These are phyloP conservation scores for Atherix ibis DNA, from an alignment of 2,888 invertebrate genomes.

Conservation along the genomic window DNA sequence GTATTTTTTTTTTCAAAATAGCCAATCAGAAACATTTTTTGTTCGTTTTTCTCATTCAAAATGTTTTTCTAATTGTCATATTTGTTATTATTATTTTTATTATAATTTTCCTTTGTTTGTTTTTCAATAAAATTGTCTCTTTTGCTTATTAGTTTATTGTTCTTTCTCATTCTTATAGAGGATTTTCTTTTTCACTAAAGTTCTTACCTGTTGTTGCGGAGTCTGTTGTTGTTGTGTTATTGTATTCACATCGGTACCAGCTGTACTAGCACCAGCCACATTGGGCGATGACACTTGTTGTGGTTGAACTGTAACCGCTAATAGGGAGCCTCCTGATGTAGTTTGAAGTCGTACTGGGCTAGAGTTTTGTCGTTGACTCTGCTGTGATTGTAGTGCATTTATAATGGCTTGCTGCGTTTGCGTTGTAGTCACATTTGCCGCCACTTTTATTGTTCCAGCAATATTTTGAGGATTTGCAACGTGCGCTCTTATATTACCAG, in stretches of 20 bases:
- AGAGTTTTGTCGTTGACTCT: slow-evolving; percentile 38
- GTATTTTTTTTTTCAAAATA: too few relatives aligned
- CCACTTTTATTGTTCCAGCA: slow-evolving; percentile 38
- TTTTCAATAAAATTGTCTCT: too few relatives aligned
- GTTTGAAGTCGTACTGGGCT: slow-evolving; percentile 46
- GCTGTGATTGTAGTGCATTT: slow-evolving; percentile 39
- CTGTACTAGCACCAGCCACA: slow-evolving; percentile 11
- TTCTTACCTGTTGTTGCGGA: slow-evolving; percentile 23
- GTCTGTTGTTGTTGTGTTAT: slow-evolving; percentile 23
- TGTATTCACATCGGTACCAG: slow-evolving; percentile 21
- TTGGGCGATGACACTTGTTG: slow-evolving; percentile 17
- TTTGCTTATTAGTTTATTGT: too few relatives aligned
- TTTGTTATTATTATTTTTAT: too few relatives aligned
- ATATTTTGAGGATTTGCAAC: slow-evolving; percentile 30
- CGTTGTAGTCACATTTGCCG: slow-evolving; percentile 23
- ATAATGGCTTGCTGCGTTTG: slow-evolving; percentile 38
- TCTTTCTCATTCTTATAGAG: slow-evolving; percentile 30
- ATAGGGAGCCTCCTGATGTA: slow-evolving; percentile 35
- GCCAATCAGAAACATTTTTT: too few relatives aligned
- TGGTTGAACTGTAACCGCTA: slow-evolving; percentile 42
- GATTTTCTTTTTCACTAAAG: slow-evolving; percentile 32
- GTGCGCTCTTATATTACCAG: slow-evolving; percentile 36
- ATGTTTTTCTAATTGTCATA: too few relatives aligned
- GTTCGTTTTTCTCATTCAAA: too few relatives aligned
- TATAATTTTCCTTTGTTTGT: too few relatives aligned